Evolutionary conservation across 2,888 invertebrate genomes (phyloP), one percentile per base, ranked within the genome.

Genomic region (Colletes collaris): DNA sequence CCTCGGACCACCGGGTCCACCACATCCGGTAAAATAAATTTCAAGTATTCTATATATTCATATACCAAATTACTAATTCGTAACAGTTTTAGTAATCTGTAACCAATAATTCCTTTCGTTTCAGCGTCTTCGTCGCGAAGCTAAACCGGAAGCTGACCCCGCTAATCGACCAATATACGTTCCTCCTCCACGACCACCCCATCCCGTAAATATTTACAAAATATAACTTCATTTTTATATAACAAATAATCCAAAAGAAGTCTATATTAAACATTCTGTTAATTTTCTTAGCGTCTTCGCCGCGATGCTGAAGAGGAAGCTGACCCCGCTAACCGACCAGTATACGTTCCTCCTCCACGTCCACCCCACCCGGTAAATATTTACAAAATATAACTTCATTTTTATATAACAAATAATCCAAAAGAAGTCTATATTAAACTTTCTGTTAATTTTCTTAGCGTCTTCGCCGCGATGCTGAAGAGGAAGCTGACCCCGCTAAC

Each of bases 251-350:
- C 1, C 3, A n/a, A 7, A 19, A 8, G 10, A 27, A 19, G 7
- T 1, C 4, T 27, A 62, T 6, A 10, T 19, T 44, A 27, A 60
- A 27, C 1, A 1, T 4, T 46, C 2, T 8, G 2, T 3, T 6
- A 13, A n/a, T 60, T 65, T n/a, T 6, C 13, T 10, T 11, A 83
- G 81, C 81, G 83, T 69, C 68, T 70, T 35, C 71, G 70, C 0
- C 76, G 79, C 13, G 78, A 78, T 46, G 74, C 78, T 0, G 44
- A 81, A 8, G 64, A 40, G 3, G 71, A 84, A 63, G 62, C 77
- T 10, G 75, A 59, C 40, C 56, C 56, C 2, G 53, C 10, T 4
- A 40, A 8, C 2, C 13, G 52, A 16, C 62, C 50, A n/a, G 4
- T 49, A n/a, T 67, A 75, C 13, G 13, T 49, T 55, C 75, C 67